Percentiles rank a stretch among this genome's conserved stretches.
Evolutionary conservation across 35 echinoderm and acorn worm genomes (phyloP).

Genomic region (Diadema setosum): DNA sequence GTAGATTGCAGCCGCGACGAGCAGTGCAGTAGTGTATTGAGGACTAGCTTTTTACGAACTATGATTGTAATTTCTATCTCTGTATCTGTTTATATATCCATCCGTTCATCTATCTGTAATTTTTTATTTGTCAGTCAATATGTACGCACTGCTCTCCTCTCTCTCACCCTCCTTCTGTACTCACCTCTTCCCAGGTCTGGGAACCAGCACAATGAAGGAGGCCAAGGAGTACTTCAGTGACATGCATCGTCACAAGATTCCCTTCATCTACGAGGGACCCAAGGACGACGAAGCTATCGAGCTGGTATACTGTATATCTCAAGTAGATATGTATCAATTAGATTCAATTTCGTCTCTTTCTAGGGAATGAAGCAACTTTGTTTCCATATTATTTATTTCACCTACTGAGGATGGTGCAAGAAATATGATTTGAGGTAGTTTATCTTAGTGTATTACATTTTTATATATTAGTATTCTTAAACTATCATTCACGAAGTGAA

Average conservation of each 20-base stretch:
- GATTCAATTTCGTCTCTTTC: not conserved
- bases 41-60: not conserved
- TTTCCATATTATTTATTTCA: too few relatives aligned
- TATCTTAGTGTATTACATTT: too few relatives aligned
- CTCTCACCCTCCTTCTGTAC: not conserved
- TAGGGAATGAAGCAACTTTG: too few relatives aligned
- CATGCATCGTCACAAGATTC: slow-evolving; percentile 51
- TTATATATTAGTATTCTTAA: too few relatives aligned
- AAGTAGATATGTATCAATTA: not conserved
- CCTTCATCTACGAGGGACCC: slow-evolving; percentile 43
- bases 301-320: slow-evolving; percentile 11
- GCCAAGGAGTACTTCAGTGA: slow-evolving; percentile 73
- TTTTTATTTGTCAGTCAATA: too few relatives aligned
- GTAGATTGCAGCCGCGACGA: not conserved
- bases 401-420: too few relatives aligned
- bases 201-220: slow-evolving; percentile 71
- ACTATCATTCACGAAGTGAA: too few relatives aligned
- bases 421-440: too few relatives aligned
- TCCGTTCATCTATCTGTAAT: not conserved
- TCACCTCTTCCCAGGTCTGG: slow-evolving; percentile 74
- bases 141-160: not conserved
- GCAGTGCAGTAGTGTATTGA: not conserved
- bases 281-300: slow-evolving; percentile 60
- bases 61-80: not conserved
- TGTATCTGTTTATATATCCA: not conserved